Percentiles rank a stretch among this genome's conserved stretches.
phyloP scores from a whole-genome alignment of 37 sponge, comb jelly and placozoan genomes.

The Axinella damicornis region DNA sequence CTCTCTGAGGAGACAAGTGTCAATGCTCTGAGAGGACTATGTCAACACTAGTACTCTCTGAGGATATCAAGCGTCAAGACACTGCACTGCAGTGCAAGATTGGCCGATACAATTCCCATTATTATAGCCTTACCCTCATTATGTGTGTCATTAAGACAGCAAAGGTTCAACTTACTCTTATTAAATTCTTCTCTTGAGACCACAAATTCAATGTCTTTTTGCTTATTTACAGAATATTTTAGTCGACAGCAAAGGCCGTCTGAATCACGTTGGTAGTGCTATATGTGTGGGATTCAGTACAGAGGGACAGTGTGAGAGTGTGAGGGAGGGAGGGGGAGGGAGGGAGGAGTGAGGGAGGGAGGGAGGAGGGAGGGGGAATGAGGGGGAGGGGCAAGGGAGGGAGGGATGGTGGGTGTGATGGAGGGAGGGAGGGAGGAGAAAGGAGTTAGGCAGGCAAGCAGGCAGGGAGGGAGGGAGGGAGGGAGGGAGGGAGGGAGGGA shows the following conservation, averaged over 20 bases:
- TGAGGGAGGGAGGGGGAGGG: neutral
- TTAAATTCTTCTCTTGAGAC: conserved; percentile 84
- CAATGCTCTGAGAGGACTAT: too few relatives aligned
- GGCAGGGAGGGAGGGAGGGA: too few relatives aligned
- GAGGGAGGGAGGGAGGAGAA: conserved; percentile 16
- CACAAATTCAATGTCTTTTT: conserved; percentile 59
- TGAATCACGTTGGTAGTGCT: conserved; percentile 94
- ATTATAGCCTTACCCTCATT: too few relatives aligned
- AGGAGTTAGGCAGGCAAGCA: too few relatives aligned
- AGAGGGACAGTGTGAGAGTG: neutral
- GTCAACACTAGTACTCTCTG: too few relatives aligned
- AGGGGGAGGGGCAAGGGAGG: conserved; percentile 10
- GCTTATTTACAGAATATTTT: conserved; percentile 68
- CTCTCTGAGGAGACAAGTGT: too few relatives aligned
- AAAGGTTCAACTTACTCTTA: conserved; percentile 65
- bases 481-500: too few relatives aligned
- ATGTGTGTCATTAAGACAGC: too few relatives aligned
- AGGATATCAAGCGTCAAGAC: too few relatives aligned
- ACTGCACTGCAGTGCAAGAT: too few relatives aligned
- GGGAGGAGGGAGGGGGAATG: conserved; percentile 1
- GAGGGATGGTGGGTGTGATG: conserved; percentile 12
- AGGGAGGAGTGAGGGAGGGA: neutral
- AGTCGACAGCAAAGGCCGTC: conserved; percentile 89
- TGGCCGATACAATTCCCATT: too few relatives aligned
- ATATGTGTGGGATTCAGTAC: neutral